Percentiles rank a stretch among this genome's conserved stretches.
Evolutionary conservation across 1,140 invertebrate genomes (phyloP).

Genomic region (Drosophila insularis): DNA sequence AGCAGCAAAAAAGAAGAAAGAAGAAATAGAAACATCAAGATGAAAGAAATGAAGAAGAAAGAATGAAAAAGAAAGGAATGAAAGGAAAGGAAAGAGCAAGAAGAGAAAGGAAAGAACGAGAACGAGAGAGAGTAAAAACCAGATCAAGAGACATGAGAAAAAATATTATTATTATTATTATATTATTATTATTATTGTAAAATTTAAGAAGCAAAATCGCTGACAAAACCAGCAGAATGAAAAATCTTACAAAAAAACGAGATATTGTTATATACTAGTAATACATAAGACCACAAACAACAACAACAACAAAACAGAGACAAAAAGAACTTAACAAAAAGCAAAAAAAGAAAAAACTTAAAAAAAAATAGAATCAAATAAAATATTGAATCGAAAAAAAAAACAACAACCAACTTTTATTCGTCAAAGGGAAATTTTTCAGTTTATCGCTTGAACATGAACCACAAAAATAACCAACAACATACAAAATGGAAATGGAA

Average conservation of each 20-base stretch:
- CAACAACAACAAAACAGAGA: slow-evolving; percentile 63
- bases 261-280: slow-evolving; percentile 82
- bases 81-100: slow-evolving; percentile 42
- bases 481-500: neutral
- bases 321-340: slow-evolving; percentile 63
- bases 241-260: slow-evolving; percentile 80
- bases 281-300: slow-evolving; percentile 75
- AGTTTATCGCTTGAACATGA: slow-evolving; percentile 10
- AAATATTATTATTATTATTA: slow-evolving; percentile 74
- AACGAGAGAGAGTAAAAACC: slow-evolving; percentile 53
- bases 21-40: slow-evolving; percentile 19
- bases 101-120: slow-evolving; percentile 25
- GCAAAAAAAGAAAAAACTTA: slow-evolving; percentile 69
- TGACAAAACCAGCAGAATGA: slow-evolving; percentile 82
- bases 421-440: neutral
- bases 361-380: slow-evolving; percentile 80
- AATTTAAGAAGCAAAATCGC: slow-evolving; percentile 78
- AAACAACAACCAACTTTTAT: neutral
- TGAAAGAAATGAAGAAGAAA: slow-evolving; percentile 9
- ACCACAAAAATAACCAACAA: neutral
- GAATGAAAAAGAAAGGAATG: slow-evolving; percentile 38
- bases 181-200: slow-evolving; percentile 69
- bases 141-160: slow-evolving; percentile 78
- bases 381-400: slow-evolving; percentile 80
- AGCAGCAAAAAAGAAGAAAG: slow-evolving; percentile 35